These are phyloP conservation scores for Limnephilus lunatus DNA, from an alignment of 2,888 invertebrate genomes.

Conservation along the genomic window DNA sequence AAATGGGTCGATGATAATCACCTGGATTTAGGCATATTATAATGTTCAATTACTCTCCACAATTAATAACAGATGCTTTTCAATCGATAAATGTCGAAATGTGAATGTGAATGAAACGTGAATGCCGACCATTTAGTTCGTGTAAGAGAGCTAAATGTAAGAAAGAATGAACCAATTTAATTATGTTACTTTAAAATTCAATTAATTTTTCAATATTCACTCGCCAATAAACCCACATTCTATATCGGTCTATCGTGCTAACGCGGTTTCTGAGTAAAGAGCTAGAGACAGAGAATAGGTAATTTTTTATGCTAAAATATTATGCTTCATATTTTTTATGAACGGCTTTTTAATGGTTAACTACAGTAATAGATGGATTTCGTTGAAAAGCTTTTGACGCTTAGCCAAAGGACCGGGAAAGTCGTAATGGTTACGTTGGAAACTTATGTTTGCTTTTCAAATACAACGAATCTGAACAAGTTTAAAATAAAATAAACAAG, in stretches of 20 bases:
- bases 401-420: not conserved
- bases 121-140: no score
- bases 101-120: no score
- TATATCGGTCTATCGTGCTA: no score
- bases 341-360: not conserved
- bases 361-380: not conserved
- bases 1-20: not conserved
- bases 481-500: not conserved
- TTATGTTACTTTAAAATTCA: not conserved
- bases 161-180: not conserved
- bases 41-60: not conserved
- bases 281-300: not conserved
- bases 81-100: no score
- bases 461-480: not conserved
- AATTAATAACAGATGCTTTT: not conserved
- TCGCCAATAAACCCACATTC: no score
- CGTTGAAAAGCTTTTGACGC: not conserved
- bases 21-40: not conserved
- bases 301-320: not conserved
- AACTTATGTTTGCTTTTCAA: not conserved
- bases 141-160: no score
- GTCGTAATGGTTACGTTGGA: not conserved
- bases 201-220: no score
- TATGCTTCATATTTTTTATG: no score
- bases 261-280: not conserved